Base-by-base conservation (phyloP, 2,113 vertebrate genomes). In the Chitala chitala region DNA sequence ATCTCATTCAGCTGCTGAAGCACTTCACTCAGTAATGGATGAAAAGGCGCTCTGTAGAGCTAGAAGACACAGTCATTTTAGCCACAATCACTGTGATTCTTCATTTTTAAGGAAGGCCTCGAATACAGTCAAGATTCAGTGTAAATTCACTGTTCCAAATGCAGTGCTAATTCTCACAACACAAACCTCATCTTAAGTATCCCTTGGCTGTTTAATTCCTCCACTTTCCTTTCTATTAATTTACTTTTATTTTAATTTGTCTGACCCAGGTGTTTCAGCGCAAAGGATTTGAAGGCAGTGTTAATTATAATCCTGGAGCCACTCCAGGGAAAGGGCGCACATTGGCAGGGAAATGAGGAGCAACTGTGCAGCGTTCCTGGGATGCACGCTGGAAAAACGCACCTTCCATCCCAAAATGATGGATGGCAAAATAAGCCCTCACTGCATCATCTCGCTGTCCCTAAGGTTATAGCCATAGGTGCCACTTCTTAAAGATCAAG, bases 291-390 rank as follows among this genome's bases (percentile, higher is more conserved):
- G 29, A 50, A 77, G 68, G 42, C 76, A 48, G 44, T 68, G 58
- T 81, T 81, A 78, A 83, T 81, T 81, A 78, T 78, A 75, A 83
- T 77, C 77, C 78, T 83, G 82, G 78, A 80, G 66, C 58, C 74
- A 76, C 72, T 79, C 76, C 79, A 81, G 72, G 53, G 31, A 78
- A 46, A 36, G 29, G 50, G 66, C 26, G 64, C 66, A 65, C 66
- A 72, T 73, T 75, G 42, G 64, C 38, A n/a, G 64, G 40, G 22
- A 26, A 68, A 10, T 10, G 4, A n/a, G n/a, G n/a, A n/a, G 58
- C 70, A 78, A 72, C 72, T 72, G 46, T 71, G 76, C 7, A 70
- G 69, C 74, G 75, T 68, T 9, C 3, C 20, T 54, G 77, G 66
- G 61, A 73, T 54, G 24, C 71, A 48, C 51, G 46, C 40, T 65